phyloP scores from a whole-genome alignment of 2,888 invertebrate genomes.

The Alitta virens region DNA sequence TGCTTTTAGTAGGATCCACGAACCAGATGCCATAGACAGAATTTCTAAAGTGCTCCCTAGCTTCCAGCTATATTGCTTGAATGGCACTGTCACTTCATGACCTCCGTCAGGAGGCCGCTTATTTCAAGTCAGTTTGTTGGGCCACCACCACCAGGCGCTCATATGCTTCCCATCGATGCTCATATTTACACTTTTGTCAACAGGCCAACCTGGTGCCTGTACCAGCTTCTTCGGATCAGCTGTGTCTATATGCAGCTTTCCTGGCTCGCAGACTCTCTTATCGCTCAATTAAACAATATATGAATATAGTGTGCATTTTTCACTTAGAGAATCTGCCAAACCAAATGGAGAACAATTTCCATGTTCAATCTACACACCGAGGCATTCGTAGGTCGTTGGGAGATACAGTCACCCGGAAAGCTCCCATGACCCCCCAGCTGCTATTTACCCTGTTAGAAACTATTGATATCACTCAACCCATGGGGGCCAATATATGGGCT shows the following conservation, averaged over 20 bases:
- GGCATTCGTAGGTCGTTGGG: background rate
- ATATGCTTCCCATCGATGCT: background rate
- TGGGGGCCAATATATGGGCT: background rate
- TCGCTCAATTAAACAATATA: background rate
- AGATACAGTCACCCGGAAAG: background rate
- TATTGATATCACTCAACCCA: background rate
- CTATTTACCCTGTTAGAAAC: background rate
- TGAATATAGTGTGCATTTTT: background rate
- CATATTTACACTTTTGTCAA: conserved; percentile 1
- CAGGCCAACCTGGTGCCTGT: background rate
- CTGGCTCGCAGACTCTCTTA: background rate
- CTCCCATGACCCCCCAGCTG: conserved; percentile 3
- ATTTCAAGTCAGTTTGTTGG: background rate
- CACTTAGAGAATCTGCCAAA: background rate
- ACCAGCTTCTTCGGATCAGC: background rate
- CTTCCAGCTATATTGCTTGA: no score
- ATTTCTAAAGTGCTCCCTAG: background rate
- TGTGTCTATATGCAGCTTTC: background rate
- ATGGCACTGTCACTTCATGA: no score
- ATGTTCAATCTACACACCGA: background rate
- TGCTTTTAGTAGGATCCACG: background rate
- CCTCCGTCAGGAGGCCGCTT: no score
- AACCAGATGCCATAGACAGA: background rate
- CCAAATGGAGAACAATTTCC: background rate
- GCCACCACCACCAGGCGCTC: background rate